phyloP scores from a whole-genome alignment of 2,888 invertebrate species.

The Antheraea assamensis region DNA sequence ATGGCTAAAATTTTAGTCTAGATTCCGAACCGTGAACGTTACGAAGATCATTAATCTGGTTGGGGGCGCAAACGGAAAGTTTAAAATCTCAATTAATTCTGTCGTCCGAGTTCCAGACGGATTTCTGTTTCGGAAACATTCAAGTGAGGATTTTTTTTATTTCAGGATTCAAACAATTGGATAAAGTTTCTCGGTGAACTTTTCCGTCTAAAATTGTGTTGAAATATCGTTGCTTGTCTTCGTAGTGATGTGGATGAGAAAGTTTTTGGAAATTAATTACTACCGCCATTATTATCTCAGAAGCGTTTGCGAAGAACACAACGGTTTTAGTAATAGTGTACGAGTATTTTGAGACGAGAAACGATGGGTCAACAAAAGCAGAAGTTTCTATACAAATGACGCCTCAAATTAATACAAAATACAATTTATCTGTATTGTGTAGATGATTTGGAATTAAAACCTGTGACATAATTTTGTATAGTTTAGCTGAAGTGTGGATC shows the following conservation, averaged over 20 bases:
- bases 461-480: no score
- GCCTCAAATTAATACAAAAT: no score
- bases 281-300: slow-evolving; percentile 11
- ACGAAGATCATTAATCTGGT: slow-evolving; percentile 55
- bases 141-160: slow-evolving; percentile 8
- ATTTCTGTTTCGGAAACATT: slow-evolving; percentile 5
- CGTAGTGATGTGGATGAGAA: background rate
- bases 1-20: background rate
- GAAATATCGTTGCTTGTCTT: slow-evolving; percentile 3
- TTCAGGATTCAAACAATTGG: slow-evolving; percentile 10
- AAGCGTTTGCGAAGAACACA: background rate
- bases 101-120: slow-evolving; percentile 11
- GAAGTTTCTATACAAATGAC: no score
- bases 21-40: slow-evolving; percentile 26
- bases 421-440: no score
- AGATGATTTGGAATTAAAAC: no score
- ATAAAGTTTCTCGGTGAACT: background rate
- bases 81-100: slow-evolving; percentile 52
- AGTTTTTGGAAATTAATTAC: slow-evolving; percentile 10
- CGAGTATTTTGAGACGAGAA: background rate
- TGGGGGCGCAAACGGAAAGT: slow-evolving; percentile 45
- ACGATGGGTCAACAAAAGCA: no score
- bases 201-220: background rate
- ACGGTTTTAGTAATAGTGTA: background rate
- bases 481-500: no score